Base-by-base conservation (phyloP, 1,140 invertebrate genomes). In the Panulirus ornatus region DNA sequence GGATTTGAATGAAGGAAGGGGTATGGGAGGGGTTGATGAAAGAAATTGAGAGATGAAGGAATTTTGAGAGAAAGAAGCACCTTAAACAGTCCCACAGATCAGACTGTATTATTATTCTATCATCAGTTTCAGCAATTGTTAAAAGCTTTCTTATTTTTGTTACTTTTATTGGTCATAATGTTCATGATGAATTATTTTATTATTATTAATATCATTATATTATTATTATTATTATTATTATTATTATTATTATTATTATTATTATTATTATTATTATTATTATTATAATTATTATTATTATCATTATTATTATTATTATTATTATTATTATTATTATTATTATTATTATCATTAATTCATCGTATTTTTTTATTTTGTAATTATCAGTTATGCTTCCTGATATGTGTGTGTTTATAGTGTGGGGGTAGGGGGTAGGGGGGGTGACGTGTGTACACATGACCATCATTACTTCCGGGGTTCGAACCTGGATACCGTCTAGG, bases 11-110 rank as follows among this genome's bases (percentile, higher is more conserved):
- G 22, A 27, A 78, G 36, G 34, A 40, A 14, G 40, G 36, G 34
- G 71, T n/a, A 36, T 16, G 36, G 34, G 71, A 75, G 36, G 36
- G 36, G n/a, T n/a, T n/a, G n/a, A n/a, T 16, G 71, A 75, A 30
- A 75, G 71, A 75, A 16, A 75, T 16, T n/a, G 36, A 75, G 71
- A 75, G 71, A 38, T 16, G 34, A 30, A 38, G 71, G 36, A 30
- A 75, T 16, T n/a, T 16, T n/a, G 71, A 75, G 71, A 75, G 70
- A 73, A 27, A 73, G 70, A 63, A 63, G 19, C 19, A 63, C 58
- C 8, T 22, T 63, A 16, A 63, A 16, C 6, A 63, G 27, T 27
- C 51, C 22, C 9, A 58, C 51, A 58, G 22, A 22, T 22, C 9
- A 11, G 22, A 58, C 51, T 58, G 22, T 11, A 11, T n/a, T n/a